Conservation (phyloP, 2,113 vertebrate species). For the Tragelaphus strepsiceros region DNA sequence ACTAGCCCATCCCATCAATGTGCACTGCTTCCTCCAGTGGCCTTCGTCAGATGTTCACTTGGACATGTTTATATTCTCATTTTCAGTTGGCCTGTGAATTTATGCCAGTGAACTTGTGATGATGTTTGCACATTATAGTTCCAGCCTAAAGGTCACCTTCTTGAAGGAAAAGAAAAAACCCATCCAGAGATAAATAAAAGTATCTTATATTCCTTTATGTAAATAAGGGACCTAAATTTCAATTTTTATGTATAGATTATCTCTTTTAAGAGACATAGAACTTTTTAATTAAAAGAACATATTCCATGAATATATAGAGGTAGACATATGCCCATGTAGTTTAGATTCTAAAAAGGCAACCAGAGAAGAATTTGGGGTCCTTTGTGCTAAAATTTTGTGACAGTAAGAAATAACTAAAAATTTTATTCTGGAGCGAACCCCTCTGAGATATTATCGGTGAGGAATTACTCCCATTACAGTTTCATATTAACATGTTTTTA, state of each 20-base stretch:
- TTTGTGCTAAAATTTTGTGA: background rate
- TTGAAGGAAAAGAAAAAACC: background rate
- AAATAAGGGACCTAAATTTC: background rate
- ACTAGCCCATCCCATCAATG: constrained; percentile 57
- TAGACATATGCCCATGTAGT: background rate
- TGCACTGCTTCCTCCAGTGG: constrained; percentile 55
- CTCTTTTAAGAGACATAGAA: background rate
- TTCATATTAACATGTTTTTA: background rate
- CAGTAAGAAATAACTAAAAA: background rate
- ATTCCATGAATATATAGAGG: background rate
- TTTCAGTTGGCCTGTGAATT: constrained; percentile 41
- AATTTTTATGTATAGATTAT: background rate
- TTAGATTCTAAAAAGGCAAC: background rate
- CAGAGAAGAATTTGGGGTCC: background rate
- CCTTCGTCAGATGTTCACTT: background rate
- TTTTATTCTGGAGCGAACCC: background rate
- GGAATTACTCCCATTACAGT: background rate
- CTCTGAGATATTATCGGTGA: background rate
- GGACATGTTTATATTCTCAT: constrained; percentile 35
- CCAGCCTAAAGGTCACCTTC: background rate
- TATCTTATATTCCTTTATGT: background rate
- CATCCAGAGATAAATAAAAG: background rate
- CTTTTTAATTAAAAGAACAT: background rate
- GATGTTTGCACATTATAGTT: constrained; percentile 46
- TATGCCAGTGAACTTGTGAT: constrained; percentile 71